Evolutionary conservation across 2,113 vertebrate species (phyloP).

Genomic region (Cisticola juncidis): DNA sequence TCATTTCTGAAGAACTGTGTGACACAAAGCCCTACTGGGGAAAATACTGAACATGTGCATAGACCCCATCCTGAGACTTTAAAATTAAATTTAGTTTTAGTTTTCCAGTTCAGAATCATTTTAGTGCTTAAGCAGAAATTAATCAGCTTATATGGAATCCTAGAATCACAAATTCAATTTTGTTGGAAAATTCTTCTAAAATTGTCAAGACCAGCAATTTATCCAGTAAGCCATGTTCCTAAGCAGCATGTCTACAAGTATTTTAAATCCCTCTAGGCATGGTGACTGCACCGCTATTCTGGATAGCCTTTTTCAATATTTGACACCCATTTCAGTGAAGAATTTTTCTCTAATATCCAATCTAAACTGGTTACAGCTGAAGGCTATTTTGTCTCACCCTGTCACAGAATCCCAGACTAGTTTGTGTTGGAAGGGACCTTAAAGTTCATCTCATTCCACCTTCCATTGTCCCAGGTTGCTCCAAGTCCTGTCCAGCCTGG

Average conservation of each 20-base stretch:
- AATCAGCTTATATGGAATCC: neutral
- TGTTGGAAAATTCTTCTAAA: neutral
- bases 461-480: fast-evolving
- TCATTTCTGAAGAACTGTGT: neutral
- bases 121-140: neutral
- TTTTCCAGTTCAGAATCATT: neutral
- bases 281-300: neutral
- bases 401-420: neutral
- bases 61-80: neutral
- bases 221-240: neutral
- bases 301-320: neutral
- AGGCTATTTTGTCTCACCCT: neutral
- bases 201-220: fast-evolving
- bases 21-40: neutral
- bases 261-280: neutral
- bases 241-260: fast-evolving
- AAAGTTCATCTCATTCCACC: neutral
- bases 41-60: neutral
- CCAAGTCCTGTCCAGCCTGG: neutral
- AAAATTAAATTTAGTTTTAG: neutral
- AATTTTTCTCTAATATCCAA: neutral
- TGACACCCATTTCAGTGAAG: neutral
- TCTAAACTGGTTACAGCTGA: neutral
- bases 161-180: neutral
- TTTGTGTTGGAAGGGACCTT: neutral